A percentile compares a stretch with the other conserved stretches of the same genome.
phyloP scores from a whole-genome alignment of 2,113 vertebrate genomes.

The Microcebus murinus region DNA sequence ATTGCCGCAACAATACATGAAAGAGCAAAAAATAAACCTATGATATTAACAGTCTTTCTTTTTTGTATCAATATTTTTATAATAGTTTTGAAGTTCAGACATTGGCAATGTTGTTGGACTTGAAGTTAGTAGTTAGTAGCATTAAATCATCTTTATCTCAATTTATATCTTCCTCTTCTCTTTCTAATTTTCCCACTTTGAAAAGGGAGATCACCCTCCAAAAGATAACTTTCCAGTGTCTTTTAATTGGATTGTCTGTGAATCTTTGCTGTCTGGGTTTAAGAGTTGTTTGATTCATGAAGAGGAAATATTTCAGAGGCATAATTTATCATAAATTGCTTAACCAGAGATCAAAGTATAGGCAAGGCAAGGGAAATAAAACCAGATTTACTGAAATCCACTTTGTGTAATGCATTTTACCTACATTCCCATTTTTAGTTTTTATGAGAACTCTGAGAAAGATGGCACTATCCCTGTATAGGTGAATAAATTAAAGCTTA shows the following conservation, averaged over 20 bases:
- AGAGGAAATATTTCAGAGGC: conserved; percentile 29
- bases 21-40: not conserved
- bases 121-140: not conserved
- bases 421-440: not conserved
- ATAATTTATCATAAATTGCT: not conserved
- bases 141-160: not conserved
- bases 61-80: not conserved
- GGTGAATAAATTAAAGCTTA: not conserved
- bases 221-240: not conserved
- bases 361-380: not conserved
- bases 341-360: not conserved
- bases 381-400: not conserved
- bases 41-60: not conserved
- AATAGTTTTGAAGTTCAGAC: not conserved
- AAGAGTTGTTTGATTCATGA: not conserved
- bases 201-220: not conserved
- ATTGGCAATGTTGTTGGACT: not conserved
- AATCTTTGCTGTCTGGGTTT: not conserved
- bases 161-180: not conserved
- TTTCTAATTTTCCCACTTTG: not conserved
- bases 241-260: not conserved
- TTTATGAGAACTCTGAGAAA: not conserved
- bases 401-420: not conserved
- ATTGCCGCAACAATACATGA: not conserved
- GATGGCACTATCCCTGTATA: not conserved